phyloP scores from a whole-genome alignment of 2,113 vertebrate species.

The Maccullochella peelii region DNA sequence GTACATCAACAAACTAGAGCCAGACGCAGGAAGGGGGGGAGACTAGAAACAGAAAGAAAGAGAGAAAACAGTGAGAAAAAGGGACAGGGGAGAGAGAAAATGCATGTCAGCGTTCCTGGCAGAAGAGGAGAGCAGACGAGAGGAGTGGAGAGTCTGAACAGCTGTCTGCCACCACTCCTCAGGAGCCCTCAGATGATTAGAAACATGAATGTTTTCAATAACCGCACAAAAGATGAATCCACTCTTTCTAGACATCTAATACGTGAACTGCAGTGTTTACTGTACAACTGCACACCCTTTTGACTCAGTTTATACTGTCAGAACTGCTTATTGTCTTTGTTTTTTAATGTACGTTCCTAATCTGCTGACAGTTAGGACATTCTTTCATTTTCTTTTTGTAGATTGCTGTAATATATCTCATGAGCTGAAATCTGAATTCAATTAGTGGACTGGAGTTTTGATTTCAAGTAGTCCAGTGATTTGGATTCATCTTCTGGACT shows the following conservation, averaged over 20 bases:
- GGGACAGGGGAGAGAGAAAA: constrained; percentile 18
- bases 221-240: background rate
- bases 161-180: constrained; percentile 52
- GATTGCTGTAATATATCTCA: background rate
- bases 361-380: background rate
- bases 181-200: constrained; percentile 31
- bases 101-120: constrained; percentile 63
- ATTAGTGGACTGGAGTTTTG: background rate
- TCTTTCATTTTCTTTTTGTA: background rate
- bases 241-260: background rate
- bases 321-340: background rate
- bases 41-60: background rate
- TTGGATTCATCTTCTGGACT: background rate
- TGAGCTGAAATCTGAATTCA: no score
- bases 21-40: background rate
- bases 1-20: constrained; percentile 22
- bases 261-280: background rate
- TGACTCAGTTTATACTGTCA: background rate
- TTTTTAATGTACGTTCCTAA: background rate
- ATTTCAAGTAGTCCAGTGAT: background rate
- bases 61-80: constrained; percentile 6
- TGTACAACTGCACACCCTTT: background rate
- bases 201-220: constrained; percentile 41
- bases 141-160: constrained; percentile 58
- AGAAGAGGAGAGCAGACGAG: constrained; percentile 51